A percentile compares a stretch with the other conserved stretches of the same genome.
Conservation (phyloP, 2,797 vertebrate species). For the Malacoraja senta region DNA sequence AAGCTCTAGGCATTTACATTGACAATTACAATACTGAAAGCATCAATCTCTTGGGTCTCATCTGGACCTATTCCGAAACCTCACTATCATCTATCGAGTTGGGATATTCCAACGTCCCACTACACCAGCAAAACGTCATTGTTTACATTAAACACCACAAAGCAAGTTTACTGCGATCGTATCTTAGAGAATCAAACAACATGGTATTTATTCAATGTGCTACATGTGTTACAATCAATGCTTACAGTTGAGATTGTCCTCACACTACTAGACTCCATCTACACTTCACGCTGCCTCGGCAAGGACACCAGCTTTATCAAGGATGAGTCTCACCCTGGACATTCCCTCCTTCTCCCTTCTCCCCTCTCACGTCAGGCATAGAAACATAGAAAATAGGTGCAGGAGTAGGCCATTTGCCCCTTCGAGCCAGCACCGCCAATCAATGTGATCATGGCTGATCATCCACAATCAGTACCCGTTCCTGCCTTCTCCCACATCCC, state of each 20-base stretch:
- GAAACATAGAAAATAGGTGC: too few relatives aligned
- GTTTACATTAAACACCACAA: background rate
- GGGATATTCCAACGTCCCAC: background rate
- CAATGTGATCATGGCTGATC: too few relatives aligned
- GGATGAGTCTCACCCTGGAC: too few relatives aligned
- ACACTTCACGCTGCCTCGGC: too few relatives aligned
- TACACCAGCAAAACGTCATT: background rate
- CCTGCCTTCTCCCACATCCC: too few relatives aligned
- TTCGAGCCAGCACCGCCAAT: too few relatives aligned
- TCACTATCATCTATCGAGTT: background rate
- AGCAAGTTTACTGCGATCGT: background rate
- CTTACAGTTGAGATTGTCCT: background rate
- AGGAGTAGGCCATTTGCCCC: too few relatives aligned
- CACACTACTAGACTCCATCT: background rate
- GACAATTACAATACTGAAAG: background rate
- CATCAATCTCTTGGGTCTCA: background rate
- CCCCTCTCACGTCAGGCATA: too few relatives aligned
- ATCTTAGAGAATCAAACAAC: background rate
- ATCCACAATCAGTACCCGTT: too few relatives aligned
- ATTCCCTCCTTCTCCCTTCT: too few relatives aligned
- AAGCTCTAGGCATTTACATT: background rate
- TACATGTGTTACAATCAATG: background rate
- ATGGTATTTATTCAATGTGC: background rate
- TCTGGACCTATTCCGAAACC: background rate
- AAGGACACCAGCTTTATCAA: too few relatives aligned